Evolutionary conservation across 2,797 vertebrate species (phyloP).

Genomic region (Alcedo atthis): DNA sequence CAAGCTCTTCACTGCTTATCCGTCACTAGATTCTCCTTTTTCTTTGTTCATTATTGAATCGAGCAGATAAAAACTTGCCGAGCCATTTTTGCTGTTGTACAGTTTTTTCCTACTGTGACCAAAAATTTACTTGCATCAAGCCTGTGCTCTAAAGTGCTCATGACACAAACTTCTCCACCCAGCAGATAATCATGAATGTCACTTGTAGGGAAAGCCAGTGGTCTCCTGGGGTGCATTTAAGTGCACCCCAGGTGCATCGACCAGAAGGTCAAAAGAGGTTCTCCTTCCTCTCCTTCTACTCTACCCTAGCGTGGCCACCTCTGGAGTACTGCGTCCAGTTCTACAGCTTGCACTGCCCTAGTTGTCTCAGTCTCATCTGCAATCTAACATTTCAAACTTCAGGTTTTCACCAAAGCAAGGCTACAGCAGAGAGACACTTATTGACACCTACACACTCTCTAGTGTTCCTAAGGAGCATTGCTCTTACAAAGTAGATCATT

Average conservation of each 20-base stretch:
- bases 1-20: background rate
- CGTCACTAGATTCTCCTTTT: background rate
- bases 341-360: background rate
- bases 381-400: background rate
- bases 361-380: background rate
- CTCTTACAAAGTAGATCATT: background rate
- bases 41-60: background rate
- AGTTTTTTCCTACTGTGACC: background rate
- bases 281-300: background rate
- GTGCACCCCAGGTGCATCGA: too few species aligned
- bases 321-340: too few species aligned
- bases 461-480: background rate
- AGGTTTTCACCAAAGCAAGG: background rate
- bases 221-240: background rate
- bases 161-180: background rate
- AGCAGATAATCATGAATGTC: background rate
- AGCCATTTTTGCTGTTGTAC: background rate
- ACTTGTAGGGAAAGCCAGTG: background rate
- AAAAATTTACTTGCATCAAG: background rate
- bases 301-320: too few species aligned
- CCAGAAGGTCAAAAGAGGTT: background rate
- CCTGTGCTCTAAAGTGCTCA: background rate
- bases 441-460: background rate
- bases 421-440: background rate
- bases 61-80: background rate